These are phyloP conservation scores for Microctonus aethiopoides DNA, from an alignment of 2,888 invertebrate species.

Conservation along the genomic window DNA sequence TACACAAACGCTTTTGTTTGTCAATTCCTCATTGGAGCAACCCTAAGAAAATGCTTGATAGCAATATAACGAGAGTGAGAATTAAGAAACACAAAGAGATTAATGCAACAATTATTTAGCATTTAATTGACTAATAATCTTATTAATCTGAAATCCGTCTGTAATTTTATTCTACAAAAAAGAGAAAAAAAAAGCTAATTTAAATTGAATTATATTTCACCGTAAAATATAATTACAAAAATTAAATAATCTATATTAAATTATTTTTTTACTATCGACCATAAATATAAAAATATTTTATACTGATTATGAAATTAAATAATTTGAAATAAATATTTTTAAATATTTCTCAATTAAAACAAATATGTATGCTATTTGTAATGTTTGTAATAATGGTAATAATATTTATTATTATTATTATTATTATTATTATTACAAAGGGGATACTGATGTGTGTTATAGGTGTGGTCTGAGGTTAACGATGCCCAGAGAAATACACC, in stretches of 20 bases:
- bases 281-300: no score
- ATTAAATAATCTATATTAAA: no score
- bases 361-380: not conserved
- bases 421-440: not conserved
- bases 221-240: no score
- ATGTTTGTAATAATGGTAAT: not conserved
- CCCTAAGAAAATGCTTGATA: not conserved
- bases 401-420: not conserved
- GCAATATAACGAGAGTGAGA: not conserved
- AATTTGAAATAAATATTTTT: not conserved
- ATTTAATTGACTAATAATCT: not conserved
- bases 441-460: not conserved
- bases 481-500: slow-evolving; percentile 11
- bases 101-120: not conserved
- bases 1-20: not conserved
- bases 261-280: no score
- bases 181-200: not conserved
- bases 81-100: not conserved
- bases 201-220: no score
- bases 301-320: not conserved
- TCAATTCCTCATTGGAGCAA: not conserved
- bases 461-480: slow-evolving; percentile 5
- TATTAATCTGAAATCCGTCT: not conserved
- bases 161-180: not conserved
- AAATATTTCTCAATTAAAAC: not conserved